Percentiles rank a stretch among this genome's conserved stretches.
Evolutionary conservation across 2,888 invertebrate species (phyloP).

Genomic region (Mythimna lalbum): DNA sequence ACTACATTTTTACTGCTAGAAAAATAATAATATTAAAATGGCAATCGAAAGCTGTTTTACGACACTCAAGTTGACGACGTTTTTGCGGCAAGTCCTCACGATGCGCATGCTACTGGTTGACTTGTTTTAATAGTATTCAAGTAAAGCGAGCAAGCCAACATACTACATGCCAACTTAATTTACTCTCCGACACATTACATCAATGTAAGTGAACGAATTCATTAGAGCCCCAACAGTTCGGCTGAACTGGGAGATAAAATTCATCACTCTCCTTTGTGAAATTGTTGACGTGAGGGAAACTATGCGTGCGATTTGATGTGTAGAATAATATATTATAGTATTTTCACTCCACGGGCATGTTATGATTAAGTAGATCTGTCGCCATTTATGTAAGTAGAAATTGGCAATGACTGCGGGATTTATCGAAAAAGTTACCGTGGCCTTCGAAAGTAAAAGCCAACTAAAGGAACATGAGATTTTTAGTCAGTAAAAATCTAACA

Average conservation of each 20-base stretch:
- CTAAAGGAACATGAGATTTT: too few relatives aligned
- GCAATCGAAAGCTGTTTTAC: constrained; percentile 60
- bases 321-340: constrained; percentile 16
- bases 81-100: constrained; percentile 60
- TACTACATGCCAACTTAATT: constrained; percentile 71
- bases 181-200: constrained; percentile 68
- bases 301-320: constrained; percentile 14
- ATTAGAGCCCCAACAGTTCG: constrained; percentile 49
- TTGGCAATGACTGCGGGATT: too few relatives aligned
- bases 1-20: constrained; percentile 27
- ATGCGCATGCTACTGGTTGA: constrained; percentile 63
- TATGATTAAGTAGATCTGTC: background rate
- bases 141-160: constrained; percentile 65
- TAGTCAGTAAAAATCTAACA: too few relatives aligned
- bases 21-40: constrained; percentile 56
- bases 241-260: constrained; percentile 51
- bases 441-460: too few relatives aligned
- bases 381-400: background rate
- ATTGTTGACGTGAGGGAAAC: constrained; percentile 36
- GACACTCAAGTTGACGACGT: constrained; percentile 72
- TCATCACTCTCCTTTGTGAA: constrained; percentile 45
- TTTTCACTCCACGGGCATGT: background rate
- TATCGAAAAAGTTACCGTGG: too few relatives aligned
- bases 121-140: constrained; percentile 74
- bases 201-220: constrained; percentile 59